phyloP scores from a whole-genome alignment of 1,140 invertebrate species.

The Mycetomoellerius zeteki region DNA sequence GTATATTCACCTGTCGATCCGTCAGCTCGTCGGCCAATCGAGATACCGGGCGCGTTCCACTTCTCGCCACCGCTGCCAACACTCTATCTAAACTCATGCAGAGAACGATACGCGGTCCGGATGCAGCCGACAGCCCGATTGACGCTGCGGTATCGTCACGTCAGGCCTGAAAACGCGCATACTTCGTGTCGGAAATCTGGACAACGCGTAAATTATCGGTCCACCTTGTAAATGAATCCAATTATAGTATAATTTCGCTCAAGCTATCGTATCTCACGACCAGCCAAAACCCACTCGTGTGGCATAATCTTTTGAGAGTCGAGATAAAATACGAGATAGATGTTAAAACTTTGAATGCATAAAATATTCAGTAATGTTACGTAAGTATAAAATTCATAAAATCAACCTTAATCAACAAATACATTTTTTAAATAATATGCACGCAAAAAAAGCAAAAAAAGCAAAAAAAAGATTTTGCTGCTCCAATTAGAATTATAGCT shows the following conservation, averaged over 20 bases:
- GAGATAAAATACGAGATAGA: neutral
- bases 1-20: conserved; percentile 78
- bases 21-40: conserved; percentile 64
- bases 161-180: conserved; percentile 27
- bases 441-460: too few relatives aligned
- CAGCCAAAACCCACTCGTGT: neutral
- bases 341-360: neutral
- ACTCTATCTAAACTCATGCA: conserved; percentile 58
- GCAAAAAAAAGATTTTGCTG: too few relatives aligned
- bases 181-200: conserved; percentile 12
- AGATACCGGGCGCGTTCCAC: conserved; percentile 74
- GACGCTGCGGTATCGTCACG: conserved; percentile 41
- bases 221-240: conserved; percentile 26
- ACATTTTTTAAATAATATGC: neutral
- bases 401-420: neutral
- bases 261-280: neutral
- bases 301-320: neutral
- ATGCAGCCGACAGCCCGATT: conserved; percentile 55
- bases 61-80: conserved; percentile 71
- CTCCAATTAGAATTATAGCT: too few relatives aligned
- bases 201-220: conserved; percentile 49
- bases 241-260: conserved; percentile 44
- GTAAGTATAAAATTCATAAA: neutral
- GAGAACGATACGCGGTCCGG: neutral
- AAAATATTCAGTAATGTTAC: neutral